phyloP scores from a whole-genome alignment of 2,888 invertebrate species.

The Drosophila melanosoma region DNA sequence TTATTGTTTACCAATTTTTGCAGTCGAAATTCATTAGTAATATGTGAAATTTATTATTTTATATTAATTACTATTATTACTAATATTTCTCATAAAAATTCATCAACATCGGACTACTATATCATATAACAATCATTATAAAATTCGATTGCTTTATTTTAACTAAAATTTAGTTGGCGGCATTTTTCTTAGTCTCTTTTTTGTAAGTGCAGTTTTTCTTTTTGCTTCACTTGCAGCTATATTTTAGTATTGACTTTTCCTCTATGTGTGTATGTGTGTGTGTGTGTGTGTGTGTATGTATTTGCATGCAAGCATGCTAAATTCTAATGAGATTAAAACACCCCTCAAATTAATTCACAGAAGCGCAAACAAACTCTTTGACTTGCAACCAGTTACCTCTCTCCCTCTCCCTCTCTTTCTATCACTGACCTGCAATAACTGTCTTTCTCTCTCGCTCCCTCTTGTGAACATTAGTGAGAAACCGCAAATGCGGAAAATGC shows the following conservation, averaged over 20 bases:
- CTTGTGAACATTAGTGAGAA: constrained; percentile 53
- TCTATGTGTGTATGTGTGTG: background rate
- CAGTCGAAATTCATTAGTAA: background rate
- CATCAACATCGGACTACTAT: no score
- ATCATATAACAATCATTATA: no score
- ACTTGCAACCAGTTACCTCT: background rate
- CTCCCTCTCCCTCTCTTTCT: background rate
- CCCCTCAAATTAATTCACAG: constrained; percentile 78
- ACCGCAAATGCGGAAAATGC: constrained; percentile 77
- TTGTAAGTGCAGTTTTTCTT: no score
- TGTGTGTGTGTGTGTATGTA: background rate
- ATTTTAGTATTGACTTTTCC: background rate
- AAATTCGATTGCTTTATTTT: no score
- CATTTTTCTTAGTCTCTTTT: no score
- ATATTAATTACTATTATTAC: no score
- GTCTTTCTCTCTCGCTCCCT: background rate
- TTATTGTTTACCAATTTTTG: background rate
- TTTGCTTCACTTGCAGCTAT: constrained; percentile 1
- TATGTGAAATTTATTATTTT: no score
- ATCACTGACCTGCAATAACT: background rate
- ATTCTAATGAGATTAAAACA: constrained; percentile 81
- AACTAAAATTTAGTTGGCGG: no score
- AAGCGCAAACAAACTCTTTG: constrained; percentile 50
- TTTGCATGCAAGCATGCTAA: constrained; percentile 39
- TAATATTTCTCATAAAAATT: no score